Evolutionary conservation across 2,113 vertebrate genomes (phyloP), one percentile per base, ranked within the genome.

Genomic region (Xiphophorus hellerii): DNA sequence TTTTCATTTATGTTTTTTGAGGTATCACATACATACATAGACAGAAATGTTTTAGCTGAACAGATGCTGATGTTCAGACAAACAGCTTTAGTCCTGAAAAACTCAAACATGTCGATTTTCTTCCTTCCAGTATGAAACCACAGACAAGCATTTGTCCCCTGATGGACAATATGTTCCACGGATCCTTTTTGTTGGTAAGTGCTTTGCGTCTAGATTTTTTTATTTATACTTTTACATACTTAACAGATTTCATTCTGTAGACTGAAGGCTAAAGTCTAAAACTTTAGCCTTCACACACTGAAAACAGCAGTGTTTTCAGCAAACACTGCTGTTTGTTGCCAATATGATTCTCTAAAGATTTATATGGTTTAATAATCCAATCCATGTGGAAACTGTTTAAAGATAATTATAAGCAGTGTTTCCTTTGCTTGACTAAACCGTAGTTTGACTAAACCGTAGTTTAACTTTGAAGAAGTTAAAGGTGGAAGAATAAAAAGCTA

Each of bases 141-240:
- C 95, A 61, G 98, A 99, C 89, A 98, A 98, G 83, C 95, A 99
- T 62, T 95, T 99, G 28, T 94, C 96, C 29, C 98, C 97, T 37
- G 98, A 99, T 1, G 97, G 97, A 62, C 96, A 98, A 72, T 99
- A 99, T 0, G 98, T 99, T 51, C 98, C 98, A 79, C 96, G 98
- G 74, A 86, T 99, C 80, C 2, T 99, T 28, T 99, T 99, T 91
- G 93, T 99, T 1, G 98, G 98, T 99, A 90, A 97, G 98, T 93
- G n/a, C 61, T 64, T 0, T 7, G 27, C 7, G 9, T 42, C 8
- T 5, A 27, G 9, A 14, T 28, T 7, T 42, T 1, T 28, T 17
- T 35, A 9, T 35, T 35, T 35, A 3, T 30, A 3, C 30, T 35
- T 35, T 37, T 12, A 37, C 35, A 37, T 37, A 37, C 4, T 22